A percentile compares a stretch with the other conserved stretches of the same genome.
Conservation (phyloP, 2,888 invertebrate genomes). For the Eumacrocentrus americanus region DNA sequence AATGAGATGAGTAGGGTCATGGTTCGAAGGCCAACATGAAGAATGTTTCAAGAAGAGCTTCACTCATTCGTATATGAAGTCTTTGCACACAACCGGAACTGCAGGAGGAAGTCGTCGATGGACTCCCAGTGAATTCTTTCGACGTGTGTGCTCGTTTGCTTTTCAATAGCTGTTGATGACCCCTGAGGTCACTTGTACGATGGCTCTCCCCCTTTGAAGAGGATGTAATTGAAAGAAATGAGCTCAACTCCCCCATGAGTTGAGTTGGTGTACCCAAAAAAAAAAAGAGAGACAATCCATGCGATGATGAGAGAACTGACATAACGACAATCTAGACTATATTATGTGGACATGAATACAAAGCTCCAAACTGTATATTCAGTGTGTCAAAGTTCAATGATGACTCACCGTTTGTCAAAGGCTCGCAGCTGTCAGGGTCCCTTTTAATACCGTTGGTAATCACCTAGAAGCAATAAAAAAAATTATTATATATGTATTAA, state of each 20-base stretch:
- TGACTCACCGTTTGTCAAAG: conserved; percentile 55
- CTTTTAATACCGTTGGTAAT: conserved; percentile 51
- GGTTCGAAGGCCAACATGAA: not conserved
- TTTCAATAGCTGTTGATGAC: not conserved
- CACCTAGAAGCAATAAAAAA: conserved; percentile 48
- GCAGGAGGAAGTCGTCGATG: not conserved
- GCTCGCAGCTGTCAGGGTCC: conserved; percentile 50
- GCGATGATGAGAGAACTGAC: conserved; percentile 13
- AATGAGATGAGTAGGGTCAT: not conserved
- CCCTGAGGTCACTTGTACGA: not conserved
- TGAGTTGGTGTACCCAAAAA: not conserved
- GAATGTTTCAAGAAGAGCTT: not conserved
- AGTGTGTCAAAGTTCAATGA: conserved; percentile 3
- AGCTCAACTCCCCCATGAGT: conserved; percentile 18
- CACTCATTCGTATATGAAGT: not conserved
- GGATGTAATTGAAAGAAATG: conserved; percentile 30
- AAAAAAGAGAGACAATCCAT: conserved; percentile 19
- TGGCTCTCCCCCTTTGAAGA: not conserved
- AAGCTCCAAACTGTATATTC: conserved; percentile 12
- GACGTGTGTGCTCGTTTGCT: not conserved
- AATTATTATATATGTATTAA: not conserved
- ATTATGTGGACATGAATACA: not conserved
- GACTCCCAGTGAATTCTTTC: conserved; percentile 1
- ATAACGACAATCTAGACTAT: not conserved
- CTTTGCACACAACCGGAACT: not conserved